Conservation (phyloP, 2,113 vertebrate genomes). For the Vulpes lagopus region DNA sequence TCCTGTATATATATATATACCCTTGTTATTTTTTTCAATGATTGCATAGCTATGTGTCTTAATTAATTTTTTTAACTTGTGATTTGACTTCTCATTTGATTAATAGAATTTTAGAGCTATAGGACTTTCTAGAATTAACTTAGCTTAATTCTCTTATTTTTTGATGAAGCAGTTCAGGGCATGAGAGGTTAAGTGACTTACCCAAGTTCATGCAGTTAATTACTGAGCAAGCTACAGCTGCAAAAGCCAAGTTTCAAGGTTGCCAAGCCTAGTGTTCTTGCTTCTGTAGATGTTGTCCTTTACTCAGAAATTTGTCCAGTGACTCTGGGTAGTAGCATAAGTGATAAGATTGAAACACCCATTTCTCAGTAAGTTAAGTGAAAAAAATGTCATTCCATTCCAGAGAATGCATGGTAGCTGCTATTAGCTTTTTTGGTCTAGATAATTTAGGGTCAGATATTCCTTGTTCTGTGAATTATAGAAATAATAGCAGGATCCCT, state of each 20-base stretch:
- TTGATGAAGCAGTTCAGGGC: not conserved
- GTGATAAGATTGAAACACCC: not conserved
- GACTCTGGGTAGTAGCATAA: not conserved
- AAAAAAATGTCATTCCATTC: not conserved
- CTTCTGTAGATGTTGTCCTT: not conserved
- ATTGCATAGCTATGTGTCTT: not conserved
- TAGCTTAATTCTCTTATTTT: constrained; percentile 47
- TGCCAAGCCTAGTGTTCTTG: not conserved
- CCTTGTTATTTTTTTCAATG: not conserved
- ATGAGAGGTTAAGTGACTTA: constrained; percentile 50
- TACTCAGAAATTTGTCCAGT: not conserved
- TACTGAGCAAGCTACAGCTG: not conserved
- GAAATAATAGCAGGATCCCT: constrained; percentile 21
- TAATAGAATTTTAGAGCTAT: constrained; percentile 3
- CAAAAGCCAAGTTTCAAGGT: not conserved
- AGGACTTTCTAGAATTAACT: constrained; percentile 54
- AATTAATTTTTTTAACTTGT: not conserved
- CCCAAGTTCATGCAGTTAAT: not conserved
- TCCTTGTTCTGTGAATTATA: not conserved
- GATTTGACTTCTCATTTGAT: constrained; percentile 43
- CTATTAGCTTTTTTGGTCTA: constrained; percentile 9
- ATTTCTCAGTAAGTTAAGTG: constrained; percentile 17
- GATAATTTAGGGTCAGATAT: not conserved
- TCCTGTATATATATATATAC: not conserved
- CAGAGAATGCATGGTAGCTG: not conserved